Conservation (phyloP, 2,888 invertebrate species). For the Cataglyphis albicans region DNA sequence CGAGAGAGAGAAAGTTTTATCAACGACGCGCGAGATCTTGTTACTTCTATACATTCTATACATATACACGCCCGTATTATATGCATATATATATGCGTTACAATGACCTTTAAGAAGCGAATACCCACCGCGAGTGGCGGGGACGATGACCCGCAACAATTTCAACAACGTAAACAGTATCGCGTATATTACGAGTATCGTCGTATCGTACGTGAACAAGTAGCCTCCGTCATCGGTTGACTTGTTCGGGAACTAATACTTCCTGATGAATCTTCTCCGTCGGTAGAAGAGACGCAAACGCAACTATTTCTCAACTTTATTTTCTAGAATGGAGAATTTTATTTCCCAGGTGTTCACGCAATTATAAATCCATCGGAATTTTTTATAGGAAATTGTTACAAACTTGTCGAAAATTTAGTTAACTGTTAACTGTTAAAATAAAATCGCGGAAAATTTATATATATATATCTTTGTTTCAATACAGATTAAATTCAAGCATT, state of each 20-base stretch:
- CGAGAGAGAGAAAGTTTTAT: slow-evolving; percentile 58
- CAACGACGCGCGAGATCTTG: slow-evolving; percentile 42
- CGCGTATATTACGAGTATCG: background rate
- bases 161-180: slow-evolving; percentile 70
- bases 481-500: background rate
- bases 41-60: slow-evolving; percentile 36
- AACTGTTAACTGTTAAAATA: background rate
- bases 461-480: background rate
- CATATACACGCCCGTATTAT: background rate
- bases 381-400: background rate
- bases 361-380: background rate
- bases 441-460: background rate
- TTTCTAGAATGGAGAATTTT: background rate
- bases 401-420: background rate
- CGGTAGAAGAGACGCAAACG: slow-evolving; percentile 31
- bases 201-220: background rate
- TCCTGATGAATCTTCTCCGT: slow-evolving; percentile 17
- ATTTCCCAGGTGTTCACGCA: background rate
- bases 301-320: background rate
- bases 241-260: slow-evolving; percentile 33
- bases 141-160: slow-evolving; percentile 70
- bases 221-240: slow-evolving; percentile 48
- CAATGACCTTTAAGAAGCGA: slow-evolving; percentile 67
- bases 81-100: slow-evolving; percentile 47
- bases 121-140: slow-evolving; percentile 37